These are phyloP conservation scores for Diploptera punctata DNA, from an alignment of 2,888 invertebrate genomes.

Conservation along the genomic window DNA sequence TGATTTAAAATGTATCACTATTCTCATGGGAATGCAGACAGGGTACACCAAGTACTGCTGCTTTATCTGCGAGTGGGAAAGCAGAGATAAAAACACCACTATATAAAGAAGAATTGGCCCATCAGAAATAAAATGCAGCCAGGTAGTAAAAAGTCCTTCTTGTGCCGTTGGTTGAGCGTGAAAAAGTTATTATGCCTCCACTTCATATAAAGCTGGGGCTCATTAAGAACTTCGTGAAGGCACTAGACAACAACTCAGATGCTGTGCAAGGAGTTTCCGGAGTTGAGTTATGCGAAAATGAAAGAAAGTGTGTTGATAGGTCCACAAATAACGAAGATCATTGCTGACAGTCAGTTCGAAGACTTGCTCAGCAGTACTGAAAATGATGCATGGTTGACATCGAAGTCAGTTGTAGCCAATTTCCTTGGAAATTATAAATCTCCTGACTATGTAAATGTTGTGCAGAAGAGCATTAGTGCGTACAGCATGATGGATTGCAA, in stretches of 20 bases:
- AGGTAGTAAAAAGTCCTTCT: constrained; percentile 20
- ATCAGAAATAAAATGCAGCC: constrained; percentile 33
- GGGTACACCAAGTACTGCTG: too few relatives aligned
- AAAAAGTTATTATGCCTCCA: constrained; percentile 1
- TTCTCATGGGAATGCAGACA: constrained; percentile 29
- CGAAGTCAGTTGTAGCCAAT: not conserved
- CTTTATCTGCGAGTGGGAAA: not conserved
- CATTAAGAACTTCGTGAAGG: too few relatives aligned
- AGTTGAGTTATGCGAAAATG: constrained; percentile 33
- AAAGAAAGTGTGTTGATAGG: constrained; percentile 25
- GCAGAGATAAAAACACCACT: not conserved
- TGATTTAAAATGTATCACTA: not conserved
- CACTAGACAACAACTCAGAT: not conserved
- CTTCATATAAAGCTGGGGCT: not conserved
- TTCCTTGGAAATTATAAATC: constrained; percentile 18
- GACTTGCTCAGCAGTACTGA: not conserved
- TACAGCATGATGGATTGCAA: not conserved
- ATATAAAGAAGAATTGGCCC: constrained; percentile 32
- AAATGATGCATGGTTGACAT: not conserved
- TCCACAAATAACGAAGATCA: not conserved
- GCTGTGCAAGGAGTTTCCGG: not conserved
- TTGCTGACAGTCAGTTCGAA: not conserved
- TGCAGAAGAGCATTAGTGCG: not conserved
- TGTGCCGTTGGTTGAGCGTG: not conserved
- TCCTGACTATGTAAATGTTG: not conserved